Evolutionary conservation across 2,113 vertebrate genomes (phyloP), one percentile per base, ranked within the genome.

Genomic region (Apteryx mantelli): DNA sequence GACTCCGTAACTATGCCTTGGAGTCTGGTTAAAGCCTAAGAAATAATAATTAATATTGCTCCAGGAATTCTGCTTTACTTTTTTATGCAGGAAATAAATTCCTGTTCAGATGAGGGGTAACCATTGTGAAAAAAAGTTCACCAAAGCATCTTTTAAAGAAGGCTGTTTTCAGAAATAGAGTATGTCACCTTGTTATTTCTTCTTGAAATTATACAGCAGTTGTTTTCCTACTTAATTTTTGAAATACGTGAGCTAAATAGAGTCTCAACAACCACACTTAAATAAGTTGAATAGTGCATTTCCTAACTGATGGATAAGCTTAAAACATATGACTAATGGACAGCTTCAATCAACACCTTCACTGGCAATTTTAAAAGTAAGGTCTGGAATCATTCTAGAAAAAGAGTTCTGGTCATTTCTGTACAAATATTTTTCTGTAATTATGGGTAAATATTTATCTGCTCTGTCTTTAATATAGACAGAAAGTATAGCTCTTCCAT

Each of bases 311-410:
- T 53, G 91, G 48, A 65, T 38, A 65, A 65, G 38, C 38, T 64
- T 13, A 64, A 64, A 38, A 38, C 38, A 63, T 38, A 64, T 28
- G 38, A 16, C 28, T 24, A 40, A 26, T 28, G 64, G 38, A 14
- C 40, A 65, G 36, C 18, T 48, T 48, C 46, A 48, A 48, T 48
- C 71, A 96, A 79, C 48, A 93, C 48, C 24, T 88, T 70, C 50
- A 80, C 10, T 70, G 50, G 18, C 34, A 91, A 2, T 52, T 83
- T 88, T 13, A 74, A 80, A 90, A 80, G 66, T 46, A 28, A 87
- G 82, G 82, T 34, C 14, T 82, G 53, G 17, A 96, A 65, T 95
- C 64, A 89, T 44, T 78, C 73, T 93, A 63, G 92, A 91, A 77
- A 42, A 53, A 18, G 11, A 73, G 26, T 79, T 32, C 26, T 86